Conservation (phyloP, 2,888 invertebrate species). For the Iphiclides podalirius region DNA sequence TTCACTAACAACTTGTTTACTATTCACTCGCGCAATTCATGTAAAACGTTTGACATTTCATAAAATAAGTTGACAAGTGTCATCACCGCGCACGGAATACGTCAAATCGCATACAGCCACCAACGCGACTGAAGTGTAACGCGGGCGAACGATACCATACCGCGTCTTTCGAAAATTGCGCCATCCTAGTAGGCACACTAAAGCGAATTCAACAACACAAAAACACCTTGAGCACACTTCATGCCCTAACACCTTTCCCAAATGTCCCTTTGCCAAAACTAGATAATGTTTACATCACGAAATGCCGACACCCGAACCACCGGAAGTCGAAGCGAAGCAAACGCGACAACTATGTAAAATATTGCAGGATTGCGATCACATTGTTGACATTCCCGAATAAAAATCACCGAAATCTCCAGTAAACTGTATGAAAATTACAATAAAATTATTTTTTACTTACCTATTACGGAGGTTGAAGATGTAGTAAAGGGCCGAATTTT, state of each 20-base stretch:
- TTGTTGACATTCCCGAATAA: slow-evolving; percentile 86
- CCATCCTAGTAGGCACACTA: slow-evolving; percentile 78
- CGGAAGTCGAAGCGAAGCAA: slow-evolving; percentile 82
- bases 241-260: slow-evolving; percentile 68
- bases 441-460: slow-evolving; percentile 84
- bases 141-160: slow-evolving; percentile 79
- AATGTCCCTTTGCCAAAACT: slow-evolving; percentile 69
- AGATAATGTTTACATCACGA: slow-evolving; percentile 80
- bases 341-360: slow-evolving; percentile 89
- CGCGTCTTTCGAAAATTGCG: slow-evolving; percentile 82
- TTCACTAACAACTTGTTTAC: slow-evolving; percentile 74
- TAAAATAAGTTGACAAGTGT: slow-evolving; percentile 77
- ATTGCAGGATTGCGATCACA: slow-evolving; percentile 88
- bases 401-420: slow-evolving; percentile 81
- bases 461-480: slow-evolving; percentile 84
- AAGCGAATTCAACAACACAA: slow-evolving; percentile 78
- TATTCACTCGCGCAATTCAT: slow-evolving; percentile 72
- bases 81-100: slow-evolving; percentile 78
- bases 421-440: slow-evolving; percentile 82
- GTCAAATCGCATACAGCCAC: slow-evolving; percentile 80
- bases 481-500: slow-evolving; percentile 83
- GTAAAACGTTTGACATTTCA: slow-evolving; percentile 77
- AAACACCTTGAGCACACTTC: slow-evolving; percentile 77
- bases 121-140: slow-evolving; percentile 81
- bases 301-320: slow-evolving; percentile 77